Evolutionary conservation across 2,797 vertebrate species (phyloP), one percentile per base, ranked within the genome.

Genomic region (Poliocrania exsul): DNA sequence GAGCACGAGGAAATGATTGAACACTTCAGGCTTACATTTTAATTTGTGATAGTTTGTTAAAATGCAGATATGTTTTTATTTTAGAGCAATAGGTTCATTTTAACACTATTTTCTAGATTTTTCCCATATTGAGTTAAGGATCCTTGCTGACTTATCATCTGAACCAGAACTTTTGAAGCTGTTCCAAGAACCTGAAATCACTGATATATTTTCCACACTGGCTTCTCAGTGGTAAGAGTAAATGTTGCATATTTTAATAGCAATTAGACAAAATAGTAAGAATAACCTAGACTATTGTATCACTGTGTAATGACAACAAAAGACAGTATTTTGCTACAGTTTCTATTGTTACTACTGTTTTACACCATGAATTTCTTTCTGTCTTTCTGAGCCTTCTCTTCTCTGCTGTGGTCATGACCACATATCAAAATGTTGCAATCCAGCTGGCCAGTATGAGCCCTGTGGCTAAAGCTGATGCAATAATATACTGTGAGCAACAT

Each of bases 81-180:
- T 89, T 80, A 61, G 33, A 91, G 40, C 28, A 57, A 38, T 5
- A 60, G 31, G 53, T 81, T 38, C 13, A 67, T 83, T 91, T 89
- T 50, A 74, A 78, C 17, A 15, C 78, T 89, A 3, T 89, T 91
- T 88, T 38, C 57, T 97, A 99, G 99, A 99, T 97, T 99, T 99
- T 96, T 99, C 99, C 86, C 99, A 99, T 97, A 98, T 99, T 93
- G 99, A 99, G 88, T 97, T 99, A 93, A 98, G 99, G 90, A 98
- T 99, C 81, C 97, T 99, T 91, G 98, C 99, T 95, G 99, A 99
- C 93, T 98, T 99, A 85, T 99, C 99, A 85, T 98, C 97, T 69
- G 99, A 99, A 97, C 98, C 99, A 24, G 98, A 99, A 95, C 98
- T 99, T 94, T 88, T 99, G 96, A 98, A 97, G 92, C 96, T 99